Percentiles rank a stretch among this genome's conserved stretches.
These are phyloP conservation scores for Xanthorhoe designata DNA, from an alignment of 2,888 invertebrate species.

Conservation along the genomic window DNA sequence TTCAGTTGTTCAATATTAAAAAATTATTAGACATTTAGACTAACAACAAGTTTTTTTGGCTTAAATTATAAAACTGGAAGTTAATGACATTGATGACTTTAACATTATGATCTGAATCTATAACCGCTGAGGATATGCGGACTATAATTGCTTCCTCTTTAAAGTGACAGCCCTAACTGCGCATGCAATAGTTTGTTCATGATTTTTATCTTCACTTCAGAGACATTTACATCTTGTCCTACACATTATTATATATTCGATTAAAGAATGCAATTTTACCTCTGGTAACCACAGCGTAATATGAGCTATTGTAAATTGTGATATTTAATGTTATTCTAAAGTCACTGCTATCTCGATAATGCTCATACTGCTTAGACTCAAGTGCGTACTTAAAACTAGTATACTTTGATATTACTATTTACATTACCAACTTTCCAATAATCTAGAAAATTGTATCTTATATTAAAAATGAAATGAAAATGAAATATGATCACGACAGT, in stretches of 20 bases:
- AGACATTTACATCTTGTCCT: constrained; percentile 34
- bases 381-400: constrained; percentile 1
- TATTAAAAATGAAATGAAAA: too few species aligned
- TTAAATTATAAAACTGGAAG: too few species aligned
- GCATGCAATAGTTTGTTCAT: background rate
- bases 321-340: constrained; percentile 9
- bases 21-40: too few species aligned
- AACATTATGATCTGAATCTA: background rate
- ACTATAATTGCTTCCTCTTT: background rate
- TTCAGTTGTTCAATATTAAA: too few species aligned
- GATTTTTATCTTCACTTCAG: constrained; percentile 24
- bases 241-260: constrained; percentile 27
- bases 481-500: too few species aligned
- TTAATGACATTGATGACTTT: too few species aligned
- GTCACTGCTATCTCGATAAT: constrained; percentile 3
- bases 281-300: background rate
- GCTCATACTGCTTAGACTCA: background rate
- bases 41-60: too few species aligned
- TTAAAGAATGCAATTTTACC: constrained; percentile 27
- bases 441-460: background rate
- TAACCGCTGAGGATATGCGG: background rate
- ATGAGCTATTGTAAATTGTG: constrained; percentile 13
- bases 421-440: background rate
- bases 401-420: background rate
- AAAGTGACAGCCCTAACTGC: constrained; percentile 12